These are phyloP conservation scores for Meleagris gallopavo DNA, from an alignment of 2,113 vertebrate genomes.

Conservation along the genomic window DNA sequence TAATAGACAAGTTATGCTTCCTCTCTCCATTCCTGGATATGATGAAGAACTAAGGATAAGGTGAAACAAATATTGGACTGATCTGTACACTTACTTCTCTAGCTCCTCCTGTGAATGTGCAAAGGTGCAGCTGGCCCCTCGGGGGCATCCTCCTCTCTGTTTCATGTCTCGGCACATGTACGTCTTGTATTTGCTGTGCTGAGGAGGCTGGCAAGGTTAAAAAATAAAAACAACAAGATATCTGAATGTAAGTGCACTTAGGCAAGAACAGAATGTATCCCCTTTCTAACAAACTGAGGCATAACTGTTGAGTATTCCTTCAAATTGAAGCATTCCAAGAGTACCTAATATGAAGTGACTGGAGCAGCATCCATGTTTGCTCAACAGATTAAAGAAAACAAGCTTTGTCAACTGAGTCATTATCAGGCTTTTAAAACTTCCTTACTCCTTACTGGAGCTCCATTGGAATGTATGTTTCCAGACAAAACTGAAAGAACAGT, in stretches of 20 bases:
- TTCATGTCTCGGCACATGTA: constrained; percentile 99
- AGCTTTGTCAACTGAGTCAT: not conserved
- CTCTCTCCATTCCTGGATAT: not conserved
- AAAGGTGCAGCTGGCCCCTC: constrained; percentile 97
- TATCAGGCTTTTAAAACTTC: not conserved
- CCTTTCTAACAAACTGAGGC: not conserved
- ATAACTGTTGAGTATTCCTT: not conserved
- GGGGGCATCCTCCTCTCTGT: constrained; percentile 96
- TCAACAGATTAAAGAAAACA: fast-evolving
- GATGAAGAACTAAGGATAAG: not conserved
- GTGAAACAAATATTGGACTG: not conserved
- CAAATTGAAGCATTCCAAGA: not conserved
- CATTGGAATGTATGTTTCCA: not conserved
- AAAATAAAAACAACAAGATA: constrained; percentile 15
- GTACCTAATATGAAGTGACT: not conserved
- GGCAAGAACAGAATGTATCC: fast-evolving
- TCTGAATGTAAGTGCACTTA: not conserved
- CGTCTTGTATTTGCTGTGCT: constrained; percentile 99
- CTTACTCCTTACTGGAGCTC: not conserved
- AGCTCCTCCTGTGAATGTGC: constrained; percentile 98
- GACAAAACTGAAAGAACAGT: not conserved
- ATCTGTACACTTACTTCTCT: constrained; percentile 89
- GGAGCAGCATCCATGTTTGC: not conserved
- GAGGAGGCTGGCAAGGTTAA: constrained; percentile 85
- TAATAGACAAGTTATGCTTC: not conserved